Evolutionary conservation across 2,888 invertebrate genomes (phyloP).

Genomic region (Trachelus stipa): DNA sequence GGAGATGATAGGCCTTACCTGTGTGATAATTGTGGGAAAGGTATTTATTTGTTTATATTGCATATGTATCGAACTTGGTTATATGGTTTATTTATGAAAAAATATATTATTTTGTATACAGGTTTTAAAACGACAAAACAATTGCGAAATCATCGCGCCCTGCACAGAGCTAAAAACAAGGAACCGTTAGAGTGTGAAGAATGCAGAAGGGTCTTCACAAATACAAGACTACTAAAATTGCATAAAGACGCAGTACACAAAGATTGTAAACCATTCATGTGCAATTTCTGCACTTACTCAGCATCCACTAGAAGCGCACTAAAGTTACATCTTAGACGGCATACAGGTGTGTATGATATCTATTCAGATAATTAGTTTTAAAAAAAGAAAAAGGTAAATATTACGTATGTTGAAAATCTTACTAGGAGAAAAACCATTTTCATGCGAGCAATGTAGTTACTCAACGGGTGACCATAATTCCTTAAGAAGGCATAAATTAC

Average conservation of each 20-base stretch:
- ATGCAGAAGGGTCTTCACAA: constrained; percentile 73
- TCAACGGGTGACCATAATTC: constrained; percentile 85
- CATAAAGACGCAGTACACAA: constrained; percentile 77
- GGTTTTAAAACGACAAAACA: constrained; percentile 84
- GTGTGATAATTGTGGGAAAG: constrained; percentile 78
- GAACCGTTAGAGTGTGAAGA: constrained; percentile 68
- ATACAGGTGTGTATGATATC: constrained; percentile 72
- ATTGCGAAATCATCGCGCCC: constrained; percentile 79
- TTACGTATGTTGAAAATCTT: constrained; percentile 24
- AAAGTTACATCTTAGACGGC: constrained; percentile 76
- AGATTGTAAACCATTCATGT: constrained; percentile 75
- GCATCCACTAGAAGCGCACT: constrained; percentile 75
- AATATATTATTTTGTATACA: not conserved
- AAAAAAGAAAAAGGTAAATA: not conserved
- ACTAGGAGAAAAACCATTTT: constrained; percentile 81
- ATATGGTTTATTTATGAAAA: not conserved
- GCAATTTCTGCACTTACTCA: constrained; percentile 77
- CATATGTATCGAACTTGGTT: not conserved
- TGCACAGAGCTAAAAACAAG: constrained; percentile 68
- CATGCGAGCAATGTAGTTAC: constrained; percentile 80
- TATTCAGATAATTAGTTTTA: not conserved
- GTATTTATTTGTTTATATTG: constrained; percentile 23
- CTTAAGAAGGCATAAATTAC: constrained; percentile 81
- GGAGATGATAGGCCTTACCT: constrained; percentile 73
- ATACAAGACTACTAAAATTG: constrained; percentile 68